phyloP scores from a whole-genome alignment of 2,797 vertebrate species.

The Acipenser transmontanus region DNA sequence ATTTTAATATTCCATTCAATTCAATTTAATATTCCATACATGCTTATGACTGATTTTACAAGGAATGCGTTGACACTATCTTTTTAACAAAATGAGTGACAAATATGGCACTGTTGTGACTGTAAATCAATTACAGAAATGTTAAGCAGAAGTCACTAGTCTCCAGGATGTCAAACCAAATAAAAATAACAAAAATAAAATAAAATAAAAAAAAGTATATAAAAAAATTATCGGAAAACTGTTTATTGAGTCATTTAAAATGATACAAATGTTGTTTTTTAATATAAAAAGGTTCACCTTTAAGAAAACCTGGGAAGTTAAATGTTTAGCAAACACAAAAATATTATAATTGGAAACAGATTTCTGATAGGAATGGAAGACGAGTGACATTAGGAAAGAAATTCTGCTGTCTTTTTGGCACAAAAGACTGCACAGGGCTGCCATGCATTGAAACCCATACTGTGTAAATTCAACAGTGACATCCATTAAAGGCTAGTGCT shows the following conservation, averaged over 20 bases:
- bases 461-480: slow-evolving; percentile 42
- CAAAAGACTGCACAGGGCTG: not conserved
- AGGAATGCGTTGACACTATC: slow-evolving; percentile 14
- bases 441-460: slow-evolving; percentile 1
- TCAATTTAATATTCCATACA: not conserved
- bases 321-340: too few species aligned
- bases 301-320: too few species aligned
- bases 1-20: not conserved
- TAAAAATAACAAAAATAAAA: not conserved
- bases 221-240: not conserved
- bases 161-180: not conserved
- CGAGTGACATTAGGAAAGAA: not conserved
- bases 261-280: too few species aligned
- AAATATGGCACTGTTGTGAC: not conserved
- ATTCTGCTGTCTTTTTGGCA: not conserved
- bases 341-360: too few species aligned
- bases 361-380: not conserved
- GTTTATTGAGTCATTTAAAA: too few species aligned
- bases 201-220: not conserved
- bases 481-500: slow-evolving; percentile 48
- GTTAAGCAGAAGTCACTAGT: not conserved
- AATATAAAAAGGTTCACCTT: too few species aligned
- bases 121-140: slow-evolving; percentile 1
- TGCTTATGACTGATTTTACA: slow-evolving; percentile 13
- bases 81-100: not conserved